Base-by-base conservation (phyloP, 2,797 vertebrate genomes). In the Gadopsis bispinosus region DNA sequence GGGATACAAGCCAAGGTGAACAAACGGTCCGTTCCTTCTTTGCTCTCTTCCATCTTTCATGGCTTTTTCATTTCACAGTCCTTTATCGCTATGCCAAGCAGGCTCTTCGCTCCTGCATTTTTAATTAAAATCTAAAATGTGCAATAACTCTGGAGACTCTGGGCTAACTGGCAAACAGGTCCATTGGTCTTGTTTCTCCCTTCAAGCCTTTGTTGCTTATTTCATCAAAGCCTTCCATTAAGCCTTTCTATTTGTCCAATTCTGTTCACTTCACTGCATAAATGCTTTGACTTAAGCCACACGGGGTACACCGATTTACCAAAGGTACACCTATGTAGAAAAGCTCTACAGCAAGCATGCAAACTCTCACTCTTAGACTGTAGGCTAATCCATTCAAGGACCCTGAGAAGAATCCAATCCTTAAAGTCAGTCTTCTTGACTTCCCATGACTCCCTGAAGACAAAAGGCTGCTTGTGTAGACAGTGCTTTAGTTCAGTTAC, bases 71-170 rank as follows among this genome's bases (percentile, higher is more conserved):
- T 93, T 92, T 90, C 29, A 4, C 48, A 85, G 81, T 73, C 73
- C 88, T 90, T 92, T 90, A 93, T 94, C 81, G 80, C 88, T 61
- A 92, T 93, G 93, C 91, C 90, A 86, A 87, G 86, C 87, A 85
- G 83, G 73, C 83, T 75, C 74, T 71, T 59, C 47, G 16, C 89
- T 88, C 89, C 83, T 73, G 60, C 70, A 86, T 90, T 90, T 95
- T 95, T 94, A 93, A 95, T 95, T 95, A 93, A 94, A 95, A 93
- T 85, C 75, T 80, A 84, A 94, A 93, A 93, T 88, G 90, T 80
- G 74, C 87, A 91, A 92, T 92, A 93, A 92, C 84, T 89, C 79
- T 37, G 81, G 87, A 90, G 93, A 90, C 87, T 83, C 54, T 51
- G 85, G 86, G 69, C 74, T 87, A 47, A 80, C 89, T 87, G 89